Evolutionary conservation across 2,113 vertebrate genomes (phyloP), one percentile per base, ranked within the genome.

Genomic region (Thamnaconus septentrionalis): DNA sequence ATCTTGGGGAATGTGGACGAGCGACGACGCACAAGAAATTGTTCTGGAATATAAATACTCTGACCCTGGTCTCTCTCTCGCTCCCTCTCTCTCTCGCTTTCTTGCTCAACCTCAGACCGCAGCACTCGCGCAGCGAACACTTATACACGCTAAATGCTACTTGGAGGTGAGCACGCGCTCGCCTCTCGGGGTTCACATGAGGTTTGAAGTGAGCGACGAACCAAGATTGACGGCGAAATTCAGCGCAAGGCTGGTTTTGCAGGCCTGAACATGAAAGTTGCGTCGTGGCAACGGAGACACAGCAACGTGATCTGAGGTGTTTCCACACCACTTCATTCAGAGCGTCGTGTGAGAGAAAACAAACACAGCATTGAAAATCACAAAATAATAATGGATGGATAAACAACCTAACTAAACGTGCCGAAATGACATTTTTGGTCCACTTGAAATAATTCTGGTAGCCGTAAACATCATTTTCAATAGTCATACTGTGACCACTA

Each of bases 41-140:
- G 77, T 86, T 86, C 75, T 75, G 65, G 73, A 90, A 80, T 84
- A 87, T 76, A 90, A 88, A 90, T 88, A 90, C 79, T 61, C 71
- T 72, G 59, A 77, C 73, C 75, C 48, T 6, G 6, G 49, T 66
- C 74, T 64, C 64, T 71, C 41, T 31, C 11, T 8, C 53, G 18
- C 18, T 31, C 18, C 2, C 18, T 1, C 18, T 31, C 18, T 31
- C 18, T 31, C 18, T 31, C 18, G 18, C 18, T 31, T 2, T 31
- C 18, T 31, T 2, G 18, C 70, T 66, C 62, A 6, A 75, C 69
- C 66, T 73, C 60, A 79, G 76, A 80, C 84, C 74, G 69, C 85
- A 86, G 57, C 47, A 11, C 18, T 66, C 6, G 9, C 53, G 39
- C 43, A 57, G 61, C 61, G 56, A 66, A 66, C 69, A 75, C 59